Evolutionary conservation across 2,888 invertebrate genomes (phyloP).

Genomic region (Heteromyza rotundicornis): DNA sequence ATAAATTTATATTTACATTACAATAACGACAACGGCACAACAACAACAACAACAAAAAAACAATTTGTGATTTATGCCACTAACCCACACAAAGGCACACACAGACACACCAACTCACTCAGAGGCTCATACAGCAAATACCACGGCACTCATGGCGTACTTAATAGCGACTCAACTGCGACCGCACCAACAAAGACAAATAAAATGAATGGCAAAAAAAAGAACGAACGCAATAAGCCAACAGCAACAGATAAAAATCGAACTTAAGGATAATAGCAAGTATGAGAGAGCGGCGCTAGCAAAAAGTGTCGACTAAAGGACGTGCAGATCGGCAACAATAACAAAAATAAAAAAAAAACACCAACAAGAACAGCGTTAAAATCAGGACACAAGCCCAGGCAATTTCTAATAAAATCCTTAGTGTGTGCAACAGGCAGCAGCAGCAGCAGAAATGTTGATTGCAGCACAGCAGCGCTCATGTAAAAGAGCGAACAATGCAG

Average conservation of each 20-base stretch:
- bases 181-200: background rate
- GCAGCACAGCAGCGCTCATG: too few relatives aligned
- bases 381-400: background rate
- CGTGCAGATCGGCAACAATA: too few relatives aligned
- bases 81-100: constrained; percentile 14
- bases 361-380: constrained; percentile 18
- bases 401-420: constrained; percentile 18
- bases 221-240: constrained; percentile 18
- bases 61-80: constrained; percentile 28
- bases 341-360: too few relatives aligned
- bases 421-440: background rate
- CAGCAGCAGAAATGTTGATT: background rate
- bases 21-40: constrained; percentile 47
- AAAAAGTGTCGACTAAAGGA: background rate
- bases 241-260: constrained; percentile 45
- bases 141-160: background rate
- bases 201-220: background rate
- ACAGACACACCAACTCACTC: background rate
- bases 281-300: background rate
- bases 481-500: background rate
- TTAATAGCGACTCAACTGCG: background rate
- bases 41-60: background rate
- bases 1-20: constrained; percentile 56
- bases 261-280: constrained; percentile 42
- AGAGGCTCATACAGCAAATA: constrained; percentile 12